A percentile compares a stretch with the other conserved stretches of the same genome.
Evolutionary conservation across 2,888 invertebrate genomes (phyloP).

Genomic region (Eulithis prunata): DNA sequence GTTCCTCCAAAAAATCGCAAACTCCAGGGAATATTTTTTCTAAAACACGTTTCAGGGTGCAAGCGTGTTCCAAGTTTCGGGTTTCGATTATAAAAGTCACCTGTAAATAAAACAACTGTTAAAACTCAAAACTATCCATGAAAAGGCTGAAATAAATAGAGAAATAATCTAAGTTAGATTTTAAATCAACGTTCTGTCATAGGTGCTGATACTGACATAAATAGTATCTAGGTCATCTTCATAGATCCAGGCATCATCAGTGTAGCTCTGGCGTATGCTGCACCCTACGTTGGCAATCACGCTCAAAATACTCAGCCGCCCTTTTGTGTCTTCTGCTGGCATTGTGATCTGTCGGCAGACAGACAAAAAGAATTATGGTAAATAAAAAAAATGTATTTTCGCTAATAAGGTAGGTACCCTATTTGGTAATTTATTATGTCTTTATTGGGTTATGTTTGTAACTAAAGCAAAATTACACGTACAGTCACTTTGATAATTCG

Average conservation of each 20-base stretch:
- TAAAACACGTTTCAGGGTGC: constrained; percentile 57
- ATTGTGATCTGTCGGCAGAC: constrained; percentile 43
- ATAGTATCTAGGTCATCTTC: constrained; percentile 46
- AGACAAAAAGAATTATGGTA: neutral
- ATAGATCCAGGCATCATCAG: constrained; percentile 46
- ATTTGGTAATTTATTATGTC: no score
- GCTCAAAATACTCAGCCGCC: constrained; percentile 46
- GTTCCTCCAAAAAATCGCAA: constrained; percentile 57
- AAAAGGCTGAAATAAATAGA: neutral
- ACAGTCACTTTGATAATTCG: constrained; percentile 54
- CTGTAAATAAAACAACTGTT: constrained; percentile 69
- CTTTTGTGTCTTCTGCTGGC: constrained; percentile 30
- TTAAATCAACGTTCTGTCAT: neutral
- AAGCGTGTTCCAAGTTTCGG: constrained; percentile 88
- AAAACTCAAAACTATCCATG: neutral
- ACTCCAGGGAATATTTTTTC: constrained; percentile 54
- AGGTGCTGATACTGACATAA: constrained; percentile 45
- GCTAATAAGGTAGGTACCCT: no score
- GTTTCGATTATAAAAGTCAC: constrained; percentile 93
- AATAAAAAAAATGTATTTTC: no score
- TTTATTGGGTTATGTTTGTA: no score
- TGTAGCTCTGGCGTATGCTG: constrained; percentile 44
- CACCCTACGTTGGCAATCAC: constrained; percentile 51
- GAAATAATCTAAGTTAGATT: neutral
- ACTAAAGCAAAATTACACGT: constrained; percentile 30